These are phyloP conservation scores for Conus canariensis DNA, from an alignment of 2,888 invertebrate genomes.

Conservation along the genomic window DNA sequence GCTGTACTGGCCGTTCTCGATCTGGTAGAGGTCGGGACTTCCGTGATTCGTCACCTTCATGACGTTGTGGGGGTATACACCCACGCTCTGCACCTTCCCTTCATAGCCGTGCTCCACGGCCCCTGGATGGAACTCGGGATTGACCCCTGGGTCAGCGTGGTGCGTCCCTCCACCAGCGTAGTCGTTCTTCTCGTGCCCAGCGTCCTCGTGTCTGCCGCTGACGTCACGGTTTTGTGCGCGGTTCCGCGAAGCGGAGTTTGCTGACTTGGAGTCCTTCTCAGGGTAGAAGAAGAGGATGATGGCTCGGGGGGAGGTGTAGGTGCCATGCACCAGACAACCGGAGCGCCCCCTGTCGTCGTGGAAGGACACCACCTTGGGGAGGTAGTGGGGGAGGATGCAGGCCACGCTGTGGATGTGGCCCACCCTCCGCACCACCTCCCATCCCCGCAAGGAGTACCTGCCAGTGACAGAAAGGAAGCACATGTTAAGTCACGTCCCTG, in stretches of 20 bases:
- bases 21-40: background rate
- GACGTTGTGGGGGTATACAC: background rate
- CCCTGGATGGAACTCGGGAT: no score
- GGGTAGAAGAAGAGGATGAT: slow-evolving; percentile 22
- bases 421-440: slow-evolving; percentile 45
- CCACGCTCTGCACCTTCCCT: background rate
- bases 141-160: no score
- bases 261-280: background rate
- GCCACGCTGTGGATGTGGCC: slow-evolving; percentile 41
- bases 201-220: background rate
- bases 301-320: slow-evolving; percentile 40
- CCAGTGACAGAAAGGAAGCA: background rate
- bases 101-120: background rate
- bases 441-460: slow-evolving; percentile 38
- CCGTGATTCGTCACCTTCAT: background rate
- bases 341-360: slow-evolving; percentile 41
- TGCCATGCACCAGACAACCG: slow-evolving; percentile 46
- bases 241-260: background rate
- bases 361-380: slow-evolving; percentile 46
- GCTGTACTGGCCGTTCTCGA: background rate
- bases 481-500: background rate
- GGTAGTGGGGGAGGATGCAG: slow-evolving; percentile 46
- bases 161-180: no score
- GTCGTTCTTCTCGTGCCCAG: background rate
- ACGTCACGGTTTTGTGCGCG: slow-evolving; percentile 22